These are phyloP conservation scores for Netelia melanura DNA, from an alignment of 2,888 invertebrate genomes.

Conservation along the genomic window DNA sequence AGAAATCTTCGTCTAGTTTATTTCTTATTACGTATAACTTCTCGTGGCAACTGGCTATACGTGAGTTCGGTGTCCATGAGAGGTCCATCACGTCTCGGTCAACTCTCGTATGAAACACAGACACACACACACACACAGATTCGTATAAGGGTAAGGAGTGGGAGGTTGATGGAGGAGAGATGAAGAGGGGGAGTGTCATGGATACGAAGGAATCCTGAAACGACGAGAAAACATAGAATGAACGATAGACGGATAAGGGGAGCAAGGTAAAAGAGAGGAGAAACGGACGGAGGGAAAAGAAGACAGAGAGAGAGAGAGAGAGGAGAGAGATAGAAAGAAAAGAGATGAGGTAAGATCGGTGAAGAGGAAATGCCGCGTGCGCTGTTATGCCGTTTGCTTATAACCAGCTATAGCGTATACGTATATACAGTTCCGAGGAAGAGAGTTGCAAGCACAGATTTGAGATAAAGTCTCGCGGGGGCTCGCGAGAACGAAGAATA, in stretches of 20 bases:
- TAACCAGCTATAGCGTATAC: background rate
- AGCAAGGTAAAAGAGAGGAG: slow-evolving; percentile 43
- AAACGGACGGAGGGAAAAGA: slow-evolving; percentile 29
- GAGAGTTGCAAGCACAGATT: slow-evolving; percentile 72
- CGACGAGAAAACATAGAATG: slow-evolving; percentile 38
- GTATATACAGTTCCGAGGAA: slow-evolving; percentile 36
- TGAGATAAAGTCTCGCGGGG: slow-evolving; percentile 68
- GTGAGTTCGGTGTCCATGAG: background rate
- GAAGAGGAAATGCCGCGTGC: slow-evolving; percentile 50
- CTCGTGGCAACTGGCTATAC: background rate
- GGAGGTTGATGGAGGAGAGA: slow-evolving; percentile 54
- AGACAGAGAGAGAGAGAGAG: background rate
- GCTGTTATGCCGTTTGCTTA: slow-evolving; percentile 35
- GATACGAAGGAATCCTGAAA: slow-evolving; percentile 72
- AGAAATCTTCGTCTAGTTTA: slow-evolving; percentile 69
- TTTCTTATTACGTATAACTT: slow-evolving; percentile 23
- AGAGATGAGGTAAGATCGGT: slow-evolving; percentile 56
- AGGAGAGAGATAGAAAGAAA: background rate
- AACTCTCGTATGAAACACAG: slow-evolving; percentile 30
- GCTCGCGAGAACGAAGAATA: slow-evolving; percentile 60
- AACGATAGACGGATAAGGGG: slow-evolving; percentile 57
- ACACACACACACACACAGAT: too few species aligned
- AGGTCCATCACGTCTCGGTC: slow-evolving; percentile 28
- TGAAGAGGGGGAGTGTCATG: slow-evolving; percentile 41
- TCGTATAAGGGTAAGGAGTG: slow-evolving; percentile 54